Evolutionary conservation across 2,113 vertebrate species (phyloP), one percentile per base, ranked within the genome.

Genomic region (Hirundichthys speculiger): DNA sequence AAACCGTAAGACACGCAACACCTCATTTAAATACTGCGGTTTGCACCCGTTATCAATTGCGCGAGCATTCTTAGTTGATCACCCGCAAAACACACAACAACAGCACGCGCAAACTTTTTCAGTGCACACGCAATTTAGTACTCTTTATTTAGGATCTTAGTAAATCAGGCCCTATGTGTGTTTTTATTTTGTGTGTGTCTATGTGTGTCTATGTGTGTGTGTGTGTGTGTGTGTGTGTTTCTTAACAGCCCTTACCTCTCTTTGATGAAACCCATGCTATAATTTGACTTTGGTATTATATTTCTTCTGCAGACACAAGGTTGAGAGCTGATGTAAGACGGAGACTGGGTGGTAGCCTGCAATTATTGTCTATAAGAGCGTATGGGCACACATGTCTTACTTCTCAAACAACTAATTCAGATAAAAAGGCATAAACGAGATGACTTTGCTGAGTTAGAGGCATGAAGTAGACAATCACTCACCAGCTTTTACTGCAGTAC

Each of bases 281-380:
- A 41, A 53, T 69, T 54, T 73, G 73, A 75, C 49, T 52, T 21
- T 59, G 53, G 27, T 51, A 58, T 69, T 41, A n/a, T 67, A 60
- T 60, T 66, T 58, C 42, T 43, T 54, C 9, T 19, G 13, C 64
- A 57, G 67, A 78, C 62, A 68, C 5, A 30, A 14, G 1, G 9
- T 19, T 67, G 51, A 22, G 41, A 53, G 50, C 50, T 57, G 69
- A 80, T 67, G 59, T 70, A 68, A 69, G 34, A 54, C 30, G 1
- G 16, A 45, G 25, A 25, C 43, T 56, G 42, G 40, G 63, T 65
- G 48, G 62, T 59, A 49, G 47, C 65, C 25, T 73, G 27, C 25
- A 68, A 56, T 74, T 71, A 64, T 39, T 24, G 11, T 60, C 18
- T 15, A 50, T 62, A 53, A 64, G 10, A 41, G 21, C 24, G 18